phyloP scores from a whole-genome alignment of 2,113 vertebrate species.

The Leptosomus discolor region DNA sequence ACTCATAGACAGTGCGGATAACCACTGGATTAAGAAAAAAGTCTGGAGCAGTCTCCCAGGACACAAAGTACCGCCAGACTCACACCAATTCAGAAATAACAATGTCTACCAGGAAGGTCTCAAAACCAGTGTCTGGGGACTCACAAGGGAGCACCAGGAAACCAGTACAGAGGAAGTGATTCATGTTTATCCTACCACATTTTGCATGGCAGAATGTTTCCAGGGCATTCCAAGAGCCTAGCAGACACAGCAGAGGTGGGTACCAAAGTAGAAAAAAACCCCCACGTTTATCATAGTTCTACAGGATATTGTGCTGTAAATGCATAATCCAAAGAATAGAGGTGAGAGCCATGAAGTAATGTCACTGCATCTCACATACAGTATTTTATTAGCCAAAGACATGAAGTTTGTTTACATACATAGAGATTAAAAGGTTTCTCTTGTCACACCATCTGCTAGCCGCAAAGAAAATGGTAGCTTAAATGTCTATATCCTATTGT shows the following conservation, averaged over 20 bases:
- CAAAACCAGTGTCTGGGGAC: background rate
- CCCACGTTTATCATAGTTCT: background rate
- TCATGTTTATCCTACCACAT: background rate
- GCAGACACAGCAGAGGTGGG: background rate
- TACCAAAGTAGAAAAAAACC: background rate
- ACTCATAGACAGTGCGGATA: background rate
- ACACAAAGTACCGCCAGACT: background rate
- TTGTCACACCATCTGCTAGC: background rate
- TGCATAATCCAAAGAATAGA: background rate
- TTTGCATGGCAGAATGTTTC: background rate
- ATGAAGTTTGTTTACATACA: background rate
- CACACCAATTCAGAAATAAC: background rate
- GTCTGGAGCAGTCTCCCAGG: background rate
- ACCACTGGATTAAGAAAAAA: background rate
- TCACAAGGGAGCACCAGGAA: background rate
- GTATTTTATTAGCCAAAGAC: background rate
- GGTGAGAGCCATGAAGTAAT: background rate
- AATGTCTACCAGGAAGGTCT: background rate
- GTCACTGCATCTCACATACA: background rate
- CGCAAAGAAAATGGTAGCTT: background rate
- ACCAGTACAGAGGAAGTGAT: background rate
- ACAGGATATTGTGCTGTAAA: background rate
- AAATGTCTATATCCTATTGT: background rate
- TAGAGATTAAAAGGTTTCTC: background rate
- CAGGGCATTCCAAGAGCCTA: background rate